Evolutionary conservation across 92 coral and sea anemone genomes (phyloP), one percentile per base, ranked within the genome.

Genomic region (Zoanthus sansibaricus): DNA sequence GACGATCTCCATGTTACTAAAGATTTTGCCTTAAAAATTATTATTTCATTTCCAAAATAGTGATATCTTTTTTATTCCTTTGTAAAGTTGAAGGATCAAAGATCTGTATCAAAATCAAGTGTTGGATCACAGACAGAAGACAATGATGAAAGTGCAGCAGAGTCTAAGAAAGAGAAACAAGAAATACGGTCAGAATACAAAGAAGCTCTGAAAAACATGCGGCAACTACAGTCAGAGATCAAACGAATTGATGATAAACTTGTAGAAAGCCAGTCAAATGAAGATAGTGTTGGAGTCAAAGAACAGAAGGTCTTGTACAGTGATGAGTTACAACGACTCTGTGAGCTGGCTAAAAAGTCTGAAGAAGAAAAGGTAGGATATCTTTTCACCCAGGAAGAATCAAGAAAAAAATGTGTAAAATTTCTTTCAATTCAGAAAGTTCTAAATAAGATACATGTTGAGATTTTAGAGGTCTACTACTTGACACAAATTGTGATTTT

Each of bases 331-430:
- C 79, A 95, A 33, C 83, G 95, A 59, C 76, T 94, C 47, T 89
- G 94, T 64, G 93, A 93, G 5, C 85, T 94, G 71, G 94, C 93
- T 3, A 37, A 31, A 52, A 86, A 86, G 51, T 88, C 83, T 47
- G 98, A 94, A 64, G 95, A 94, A 51, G 95, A 94, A 74, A 94
- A 94, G 94, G 98, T 94, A 76, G 42, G 42, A 37, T 37, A 37
- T 37, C 42, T 37, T 2, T 37, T 2, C 42, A 37, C 2, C 42
- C 42, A 37, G 42, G 42, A 37, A 37, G 3, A 37, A 37, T 0
- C 42, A 37, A 37, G 42, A 37, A 37, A 37, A 37, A 37, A 37
- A 37, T 4, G 42, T 2, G 42, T 37, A 37, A 37, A 37, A 37
- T 37, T 37, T 37, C 42, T 37, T 37, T 37, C 42, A 37, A 2